Evolutionary conservation across 2,113 vertebrate genomes (phyloP), one percentile per base, ranked within the genome.

Genomic region (Equus przewalskii): DNA sequence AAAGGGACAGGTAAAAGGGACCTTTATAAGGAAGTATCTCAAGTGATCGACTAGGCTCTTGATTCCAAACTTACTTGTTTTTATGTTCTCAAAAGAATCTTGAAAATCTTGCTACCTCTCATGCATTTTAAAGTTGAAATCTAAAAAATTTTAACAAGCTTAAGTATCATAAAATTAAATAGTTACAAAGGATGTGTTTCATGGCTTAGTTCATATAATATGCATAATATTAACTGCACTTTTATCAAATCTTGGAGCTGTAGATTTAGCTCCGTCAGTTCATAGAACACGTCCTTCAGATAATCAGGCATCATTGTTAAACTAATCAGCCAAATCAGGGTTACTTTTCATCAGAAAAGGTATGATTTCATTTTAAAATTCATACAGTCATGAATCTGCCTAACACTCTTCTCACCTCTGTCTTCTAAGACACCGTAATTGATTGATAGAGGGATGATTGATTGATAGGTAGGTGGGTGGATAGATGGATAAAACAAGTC

Each of bases 281-380:
- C 87, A 90, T 81, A 96, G 46, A 90, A 60, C 49, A 94, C 36
- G 16, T 51, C 26, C 41, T 98, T 97, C n/a, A 85, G 65, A 24
- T 91, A 96, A 95, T 92, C 88, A 96, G 80, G 22, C 73, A 70
- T 94, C 64, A 94, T 33, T 97, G 84, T 95, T 85, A 96, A 96
- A 81, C n/a, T 87, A 84, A 96, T 95, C 90, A 95, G 26, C 7
- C 79, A 89, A 96, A 90, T 90, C 41, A 92, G 62, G 60, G 58
- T 87, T 95, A 90, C 33, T 94, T 94, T 96, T 78, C 16, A 92
- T 86, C 30, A 97, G 51, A 97, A 94, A 95, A 95, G 19, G 8
- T 88, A 26, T 51, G 65, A 72, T 94, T 94, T 96, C 28, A 94
- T 92, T 88, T 92, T 44, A 90, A 94, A 97, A 81, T 88, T 78